Conservation (phyloP, 2,113 vertebrate species). For the Gila orcuttii region DNA sequence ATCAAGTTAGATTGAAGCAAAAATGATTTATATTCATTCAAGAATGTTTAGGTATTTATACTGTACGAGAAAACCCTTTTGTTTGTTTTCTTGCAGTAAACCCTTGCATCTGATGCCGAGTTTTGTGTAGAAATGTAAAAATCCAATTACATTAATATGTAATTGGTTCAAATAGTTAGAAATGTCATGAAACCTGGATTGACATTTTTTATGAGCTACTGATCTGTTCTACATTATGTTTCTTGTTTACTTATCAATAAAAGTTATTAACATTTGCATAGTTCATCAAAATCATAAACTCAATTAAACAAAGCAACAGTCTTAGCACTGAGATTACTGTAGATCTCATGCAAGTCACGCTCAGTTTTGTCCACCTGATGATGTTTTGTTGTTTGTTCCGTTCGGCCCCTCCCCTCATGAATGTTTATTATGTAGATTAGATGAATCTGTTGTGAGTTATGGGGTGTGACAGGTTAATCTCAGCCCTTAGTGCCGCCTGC, state of each 20-base stretch:
- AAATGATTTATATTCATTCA: no score
- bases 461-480: slow-evolving; percentile 86
- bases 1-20: no score
- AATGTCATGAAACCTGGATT: not conserved
- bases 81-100: not conserved
- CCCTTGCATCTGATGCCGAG: not conserved
- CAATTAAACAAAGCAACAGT: not conserved
- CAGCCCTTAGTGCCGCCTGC: slow-evolving; percentile 57
- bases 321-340: not conserved
- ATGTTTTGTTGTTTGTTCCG: not conserved
- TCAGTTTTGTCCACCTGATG: not conserved
- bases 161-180: not conserved
- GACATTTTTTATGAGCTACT: not conserved
- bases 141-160: not conserved
- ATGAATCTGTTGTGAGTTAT: slow-evolving; percentile 75
- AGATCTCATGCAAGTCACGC: not conserved
- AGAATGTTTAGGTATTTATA: no score
- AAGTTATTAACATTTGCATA: not conserved
- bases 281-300: not conserved
- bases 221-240: not conserved
- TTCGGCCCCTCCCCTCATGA: not conserved
- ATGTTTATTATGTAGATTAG: slow-evolving; percentile 64
- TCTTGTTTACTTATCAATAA: not conserved
- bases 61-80: no score
- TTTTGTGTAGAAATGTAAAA: no score